Base-by-base conservation (phyloP, 2,797 vertebrate genomes). In the Enteromius thamalakanensis region DNA sequence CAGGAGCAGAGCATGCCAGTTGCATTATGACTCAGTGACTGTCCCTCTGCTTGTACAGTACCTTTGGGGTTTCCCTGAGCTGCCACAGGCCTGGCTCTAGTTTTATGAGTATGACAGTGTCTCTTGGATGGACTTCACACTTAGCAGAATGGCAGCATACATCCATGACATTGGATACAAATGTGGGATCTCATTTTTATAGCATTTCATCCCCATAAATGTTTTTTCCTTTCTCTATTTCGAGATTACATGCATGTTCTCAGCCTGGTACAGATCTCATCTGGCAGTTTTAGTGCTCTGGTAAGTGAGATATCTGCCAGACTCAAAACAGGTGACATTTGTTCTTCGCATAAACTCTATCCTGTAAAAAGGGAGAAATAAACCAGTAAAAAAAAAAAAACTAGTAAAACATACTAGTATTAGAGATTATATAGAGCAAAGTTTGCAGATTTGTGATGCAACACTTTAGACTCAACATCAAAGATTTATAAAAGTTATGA, bases 1-100 rank as follows among this genome's bases (percentile, higher is more conserved):
- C 87, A 86, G 87, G 82, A 93, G 91, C 85, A 71, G 87, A 83
- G 89, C 89, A 87, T 93, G 88, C 88, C 90, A 86, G 87, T 81
- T 88, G 88, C 87, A 82, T 90, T 85, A 89, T 82, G 70, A 83
- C 79, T 85, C 79, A 87, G 86, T 86, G 89, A 90, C 86, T 74
- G 87, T 69, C 86, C 79, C 74, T 83, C 84, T 72, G 26, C 80
- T 51, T 84, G 64, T 69, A 80, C 76, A 67, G 70, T 67, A 40
- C 29, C 60, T 74, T 49, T 65, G 87, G 90, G 91, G 87, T 87
- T 91, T 90, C 90, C 91, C 90, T 79, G 17, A 76, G 75, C 40
- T 47, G 60, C 47, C 74, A 40, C 58, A 71, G 58, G 37, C 34
- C 69, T 81, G 78, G 85, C 79, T 82, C 70, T 86, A 71, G 76